These are phyloP conservation scores for Eurois occulta DNA, from an alignment of 2,888 invertebrate species.

Conservation along the genomic window DNA sequence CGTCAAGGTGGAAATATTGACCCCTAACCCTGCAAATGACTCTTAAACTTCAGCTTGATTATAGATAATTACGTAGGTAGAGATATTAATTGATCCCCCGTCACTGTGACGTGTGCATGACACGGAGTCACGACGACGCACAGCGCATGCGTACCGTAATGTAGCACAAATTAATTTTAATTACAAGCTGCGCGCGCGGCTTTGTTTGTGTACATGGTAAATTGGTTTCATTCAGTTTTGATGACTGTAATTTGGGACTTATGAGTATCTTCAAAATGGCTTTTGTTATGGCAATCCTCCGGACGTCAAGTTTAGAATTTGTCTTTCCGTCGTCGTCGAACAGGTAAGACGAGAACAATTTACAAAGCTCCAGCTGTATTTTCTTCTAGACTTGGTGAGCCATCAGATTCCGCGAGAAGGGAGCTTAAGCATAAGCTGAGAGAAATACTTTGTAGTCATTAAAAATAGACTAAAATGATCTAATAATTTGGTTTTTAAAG, in stretches of 20 bases:
- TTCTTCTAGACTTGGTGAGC: background rate
- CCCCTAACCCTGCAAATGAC: constrained; percentile 8
- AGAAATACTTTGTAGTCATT: background rate
- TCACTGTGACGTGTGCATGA: constrained; percentile 32
- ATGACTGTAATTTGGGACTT: background rate
- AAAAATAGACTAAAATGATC: background rate
- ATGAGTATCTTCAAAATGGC: background rate
- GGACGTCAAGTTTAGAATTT: background rate
- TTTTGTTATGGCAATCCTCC: background rate
- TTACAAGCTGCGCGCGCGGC: constrained; percentile 1
- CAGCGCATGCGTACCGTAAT: constrained; percentile 15
- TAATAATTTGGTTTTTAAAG: background rate
- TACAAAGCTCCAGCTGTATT: background rate
- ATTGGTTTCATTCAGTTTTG: background rate
- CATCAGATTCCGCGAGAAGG: background rate
- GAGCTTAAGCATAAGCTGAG: no score
- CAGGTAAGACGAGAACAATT: background rate
- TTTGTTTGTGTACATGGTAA: constrained; percentile 6
- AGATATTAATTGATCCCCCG: constrained; percentile 16
- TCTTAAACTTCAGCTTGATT: constrained; percentile 1
- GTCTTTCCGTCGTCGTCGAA: background rate
- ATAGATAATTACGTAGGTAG: constrained; percentile 27
- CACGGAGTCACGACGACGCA: constrained; percentile 28
- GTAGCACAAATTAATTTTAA: constrained; percentile 19
- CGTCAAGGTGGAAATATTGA: background rate